Evolutionary conservation across 2,797 vertebrate genomes (phyloP), one percentile per base, ranked within the genome.

Genomic region (Alcedo quadribrachys): DNA sequence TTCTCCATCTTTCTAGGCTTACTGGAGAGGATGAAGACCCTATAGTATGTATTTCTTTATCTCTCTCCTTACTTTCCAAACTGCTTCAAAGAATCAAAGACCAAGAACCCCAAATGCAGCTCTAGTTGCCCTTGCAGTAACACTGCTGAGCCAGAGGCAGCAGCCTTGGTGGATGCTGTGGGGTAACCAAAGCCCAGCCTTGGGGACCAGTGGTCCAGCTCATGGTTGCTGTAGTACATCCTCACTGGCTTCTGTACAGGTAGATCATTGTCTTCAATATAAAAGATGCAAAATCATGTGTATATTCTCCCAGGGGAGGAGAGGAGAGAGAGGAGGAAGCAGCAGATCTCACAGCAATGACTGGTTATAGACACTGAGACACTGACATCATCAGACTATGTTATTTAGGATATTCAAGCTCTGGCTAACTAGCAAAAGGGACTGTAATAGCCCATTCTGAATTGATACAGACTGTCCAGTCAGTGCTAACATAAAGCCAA

Each of bases 401-500:
- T 80, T 88, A 61, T 63, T 92, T 76, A 80, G 75, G 79, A 65
- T 92, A 92, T 58, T 14, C 2, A 8, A 89, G 66, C 62, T 71
- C 43, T 2, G 5, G 69, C 55, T 66, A 93, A 92, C 79, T 78
- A 83, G 78, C 61, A 66, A 84, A 84, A 82, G 58, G 55, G 62
- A 63, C 5, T 11, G 67, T 80, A 90, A 89, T 73, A 85, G 66
- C 61, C 80, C 28, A 2, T 85, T 88, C 76, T 83, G 76, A 89
- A 95, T 83, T 90, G 81, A 94, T 76, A 83, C 14, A 35, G 81
- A 35, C 76, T 81, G 58, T 69, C 46, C 35, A 73, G 93, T 93
- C 86, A 81, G 83, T 87, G 69, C 24, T 54, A 92, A 85, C 81
- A 73, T 81, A 75, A 73, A 94, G 92, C 69, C 84, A 92, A 94